These are phyloP conservation scores for Gulo gulo DNA, from an alignment of 2,113 vertebrate species.

Conservation along the genomic window DNA sequence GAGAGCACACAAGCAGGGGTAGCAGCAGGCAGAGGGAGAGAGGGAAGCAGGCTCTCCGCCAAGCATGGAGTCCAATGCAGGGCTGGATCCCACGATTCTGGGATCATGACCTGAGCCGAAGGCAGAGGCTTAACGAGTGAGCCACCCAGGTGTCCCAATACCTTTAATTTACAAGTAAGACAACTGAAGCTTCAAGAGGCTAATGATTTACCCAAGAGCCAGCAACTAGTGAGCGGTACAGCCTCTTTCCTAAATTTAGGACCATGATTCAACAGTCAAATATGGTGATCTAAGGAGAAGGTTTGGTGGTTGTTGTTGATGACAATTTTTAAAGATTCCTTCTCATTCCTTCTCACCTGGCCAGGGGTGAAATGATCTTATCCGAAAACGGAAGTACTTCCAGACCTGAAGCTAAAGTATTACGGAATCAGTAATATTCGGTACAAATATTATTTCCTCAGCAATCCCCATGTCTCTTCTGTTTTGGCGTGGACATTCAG, in stretches of 20 bases:
- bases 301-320: background rate
- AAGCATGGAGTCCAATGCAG: too few relatives aligned
- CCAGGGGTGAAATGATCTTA: background rate
- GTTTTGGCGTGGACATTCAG: background rate
- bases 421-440: background rate
- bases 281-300: background rate
- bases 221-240: background rate
- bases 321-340: background rate
- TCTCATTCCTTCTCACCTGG: background rate
- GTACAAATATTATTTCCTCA: background rate
- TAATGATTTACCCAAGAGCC: background rate
- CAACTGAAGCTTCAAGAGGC: background rate
- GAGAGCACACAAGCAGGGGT: too few relatives aligned
- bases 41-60: too few relatives aligned
- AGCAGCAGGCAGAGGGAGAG: too few relatives aligned
- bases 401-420: background rate
- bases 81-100: too few relatives aligned
- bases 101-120: too few relatives aligned
- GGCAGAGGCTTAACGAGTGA: too few relatives aligned
- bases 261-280: background rate
- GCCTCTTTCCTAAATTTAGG: background rate
- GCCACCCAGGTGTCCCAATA: background rate
- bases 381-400: background rate
- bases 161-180: background rate
- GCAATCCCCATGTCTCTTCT: background rate